These are phyloP conservation scores for Ceratothoa steindachneri DNA, from an alignment of 2,888 invertebrate species.

Conservation along the genomic window DNA sequence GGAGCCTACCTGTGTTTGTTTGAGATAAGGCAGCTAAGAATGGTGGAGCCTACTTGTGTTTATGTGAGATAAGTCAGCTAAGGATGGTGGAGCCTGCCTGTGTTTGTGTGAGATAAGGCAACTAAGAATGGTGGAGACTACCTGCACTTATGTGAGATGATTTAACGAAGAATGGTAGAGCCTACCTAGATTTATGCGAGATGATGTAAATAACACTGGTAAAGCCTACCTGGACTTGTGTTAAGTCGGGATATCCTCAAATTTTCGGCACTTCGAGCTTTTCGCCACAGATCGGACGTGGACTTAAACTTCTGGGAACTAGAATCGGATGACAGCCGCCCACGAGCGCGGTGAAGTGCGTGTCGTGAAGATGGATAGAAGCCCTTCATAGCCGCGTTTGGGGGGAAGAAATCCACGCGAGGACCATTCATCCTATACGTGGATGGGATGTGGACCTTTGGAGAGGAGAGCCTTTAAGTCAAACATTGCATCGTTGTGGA, in stretches of 20 bases:
- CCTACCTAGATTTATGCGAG: no score
- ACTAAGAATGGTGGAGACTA: no score
- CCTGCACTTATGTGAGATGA: no score
- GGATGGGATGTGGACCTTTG: neutral
- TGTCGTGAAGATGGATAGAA: neutral
- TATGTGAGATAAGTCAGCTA: no score
- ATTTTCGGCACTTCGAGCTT: conserved; percentile 41
- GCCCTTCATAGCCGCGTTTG: neutral
- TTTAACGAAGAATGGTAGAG: no score
- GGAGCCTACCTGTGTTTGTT: no score
- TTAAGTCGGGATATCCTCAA: conserved; percentile 24
- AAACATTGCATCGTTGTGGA: no score
- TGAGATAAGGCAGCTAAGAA: no score
- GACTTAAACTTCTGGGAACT: conserved; percentile 19
- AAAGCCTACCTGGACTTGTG: neutral
- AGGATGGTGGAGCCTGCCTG: no score
- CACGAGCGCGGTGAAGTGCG: neutral
- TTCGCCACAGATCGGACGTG: conserved; percentile 32
- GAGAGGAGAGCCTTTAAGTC: neutral
- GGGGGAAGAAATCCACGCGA: neutral
- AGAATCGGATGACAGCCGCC: neutral
- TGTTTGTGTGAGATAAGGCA: no score
- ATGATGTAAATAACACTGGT: no score
- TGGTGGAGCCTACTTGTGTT: no score
- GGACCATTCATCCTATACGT: neutral